These are phyloP conservation scores for Lordiphosa mommai DNA, from an alignment of 1,140 invertebrate species.

Conservation along the genomic window DNA sequence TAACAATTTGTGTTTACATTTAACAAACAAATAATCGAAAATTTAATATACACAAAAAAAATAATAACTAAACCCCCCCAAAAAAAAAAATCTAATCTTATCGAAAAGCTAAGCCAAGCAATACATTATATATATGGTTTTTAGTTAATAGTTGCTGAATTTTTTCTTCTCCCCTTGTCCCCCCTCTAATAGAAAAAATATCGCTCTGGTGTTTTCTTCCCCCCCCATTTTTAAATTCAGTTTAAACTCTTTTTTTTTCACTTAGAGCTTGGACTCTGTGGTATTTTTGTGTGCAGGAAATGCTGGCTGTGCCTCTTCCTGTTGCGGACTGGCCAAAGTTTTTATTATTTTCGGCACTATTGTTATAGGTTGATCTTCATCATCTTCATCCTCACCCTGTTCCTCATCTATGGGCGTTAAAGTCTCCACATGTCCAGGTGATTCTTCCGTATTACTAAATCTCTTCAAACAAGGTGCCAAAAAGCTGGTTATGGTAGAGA, in stretches of 20 bases:
- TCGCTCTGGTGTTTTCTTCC: constrained; percentile 29
- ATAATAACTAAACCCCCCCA: too few species aligned
- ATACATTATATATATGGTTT: not conserved
- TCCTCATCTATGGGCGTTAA: constrained; percentile 90
- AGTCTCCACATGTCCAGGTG: constrained; percentile 84
- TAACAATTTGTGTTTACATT: constrained; percentile 23
- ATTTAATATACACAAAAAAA: constrained; percentile 34
- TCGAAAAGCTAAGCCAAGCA: too few species aligned
- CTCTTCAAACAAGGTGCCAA: constrained; percentile 88
- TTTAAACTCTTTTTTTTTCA: constrained; percentile 21
- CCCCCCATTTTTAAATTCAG: constrained; percentile 46
- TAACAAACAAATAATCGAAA: constrained; percentile 39
- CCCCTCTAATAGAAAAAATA: constrained; percentile 40
- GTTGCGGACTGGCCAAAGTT: constrained; percentile 83
- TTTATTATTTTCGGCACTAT: constrained; percentile 86
- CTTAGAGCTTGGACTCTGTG: constrained; percentile 75
- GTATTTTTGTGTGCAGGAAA: constrained; percentile 38
- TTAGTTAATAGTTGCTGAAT: constrained; percentile 51
- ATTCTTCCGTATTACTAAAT: constrained; percentile 79
- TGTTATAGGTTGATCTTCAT: constrained; percentile 86
- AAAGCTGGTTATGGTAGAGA: constrained; percentile 92
- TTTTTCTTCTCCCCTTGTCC: not conserved
- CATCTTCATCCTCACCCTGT: constrained; percentile 88
- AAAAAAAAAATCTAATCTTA: too few species aligned
- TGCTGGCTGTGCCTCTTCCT: constrained; percentile 46